These are phyloP conservation scores for Danio tinwini DNA, from an alignment of 2,797 vertebrate genomes.

Conservation along the genomic window DNA sequence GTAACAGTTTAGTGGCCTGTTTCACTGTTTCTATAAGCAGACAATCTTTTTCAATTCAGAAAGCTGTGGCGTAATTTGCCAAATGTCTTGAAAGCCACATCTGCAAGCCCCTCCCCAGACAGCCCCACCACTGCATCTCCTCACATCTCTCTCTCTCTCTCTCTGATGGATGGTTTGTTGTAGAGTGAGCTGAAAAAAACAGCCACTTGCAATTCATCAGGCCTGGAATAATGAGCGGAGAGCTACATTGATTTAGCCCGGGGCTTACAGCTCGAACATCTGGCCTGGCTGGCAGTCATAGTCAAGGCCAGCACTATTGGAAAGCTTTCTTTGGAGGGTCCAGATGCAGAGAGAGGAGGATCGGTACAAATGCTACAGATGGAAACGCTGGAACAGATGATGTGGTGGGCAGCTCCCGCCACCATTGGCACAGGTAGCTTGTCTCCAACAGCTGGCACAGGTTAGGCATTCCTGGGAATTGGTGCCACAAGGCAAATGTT, in stretches of 20 bases:
- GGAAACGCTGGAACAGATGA: slow-evolving; percentile 98
- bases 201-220: slow-evolving; percentile 84
- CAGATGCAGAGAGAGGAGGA: slow-evolving; percentile 98
- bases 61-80: slow-evolving; percentile 40
- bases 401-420: slow-evolving; percentile 90
- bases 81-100: slow-evolving; percentile 63
- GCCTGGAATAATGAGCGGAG: slow-evolving; percentile 96
- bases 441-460: slow-evolving; percentile 99
- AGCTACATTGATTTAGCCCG: slow-evolving; percentile 95
- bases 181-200: slow-evolving; percentile 58
- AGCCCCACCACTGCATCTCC: slow-evolving; percentile 49
- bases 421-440: slow-evolving; percentile 97
- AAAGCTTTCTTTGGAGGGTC: slow-evolving; percentile 93
- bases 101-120: slow-evolving; percentile 58
- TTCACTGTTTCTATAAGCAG: slow-evolving; percentile 5
- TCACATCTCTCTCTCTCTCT: slow-evolving; percentile 51
- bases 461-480: slow-evolving; percentile 99
- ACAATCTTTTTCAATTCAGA: slow-evolving; percentile 37
- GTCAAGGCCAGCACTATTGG: slow-evolving; percentile 92
- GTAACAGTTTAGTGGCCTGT: not conserved
- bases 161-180: slow-evolving; percentile 61
- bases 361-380: slow-evolving; percentile 95
- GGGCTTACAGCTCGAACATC: slow-evolving; percentile 99
- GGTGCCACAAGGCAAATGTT: slow-evolving; percentile 99
- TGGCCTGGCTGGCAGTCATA: slow-evolving; percentile 96